These are phyloP conservation scores for Stylophora pistillata DNA, from an alignment of 64 coral and sea anemone species.

Conservation along the genomic window DNA sequence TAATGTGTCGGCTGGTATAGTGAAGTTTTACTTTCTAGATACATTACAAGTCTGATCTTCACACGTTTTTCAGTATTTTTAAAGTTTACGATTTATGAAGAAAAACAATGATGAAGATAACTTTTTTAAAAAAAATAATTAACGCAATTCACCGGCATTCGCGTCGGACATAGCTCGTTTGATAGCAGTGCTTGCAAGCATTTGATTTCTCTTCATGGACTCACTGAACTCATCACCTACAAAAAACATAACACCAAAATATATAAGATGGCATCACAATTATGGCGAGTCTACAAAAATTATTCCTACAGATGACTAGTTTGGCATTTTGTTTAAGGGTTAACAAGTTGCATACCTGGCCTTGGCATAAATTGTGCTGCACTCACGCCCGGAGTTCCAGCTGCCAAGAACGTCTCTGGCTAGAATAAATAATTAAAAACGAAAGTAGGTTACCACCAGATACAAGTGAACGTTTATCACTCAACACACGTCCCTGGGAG, in stretches of 20 bases:
- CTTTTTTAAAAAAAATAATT: not conserved
- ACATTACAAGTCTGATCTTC: too few relatives aligned
- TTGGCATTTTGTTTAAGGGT: not conserved
- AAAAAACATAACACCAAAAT: not conserved
- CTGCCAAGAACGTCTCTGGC: slow-evolving; percentile 71
- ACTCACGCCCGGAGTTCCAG: slow-evolving; percentile 16
- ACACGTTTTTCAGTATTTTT: too few relatives aligned
- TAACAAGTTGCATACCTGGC: not conserved
- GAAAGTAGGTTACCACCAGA: not conserved
- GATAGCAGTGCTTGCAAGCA: slow-evolving; percentile 88
- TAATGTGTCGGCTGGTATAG: too few relatives aligned
- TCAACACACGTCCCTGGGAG: not conserved
- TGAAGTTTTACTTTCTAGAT: too few relatives aligned
- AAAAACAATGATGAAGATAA: not conserved
- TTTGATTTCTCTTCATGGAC: slow-evolving; percentile 81
- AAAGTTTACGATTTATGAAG: too few relatives aligned
- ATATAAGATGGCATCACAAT: not conserved
- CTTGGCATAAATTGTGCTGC: slow-evolving; percentile 22
- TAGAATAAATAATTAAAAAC: not conserved
- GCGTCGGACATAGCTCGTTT: slow-evolving; percentile 95
- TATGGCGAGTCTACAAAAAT: too few relatives aligned
- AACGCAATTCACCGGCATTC: slow-evolving; percentile 59
- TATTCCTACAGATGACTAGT: too few relatives aligned
- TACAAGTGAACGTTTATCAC: not conserved
- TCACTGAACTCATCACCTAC: slow-evolving; percentile 78